Percentiles rank a stretch among this genome's conserved stretches.
Evolutionary conservation across 2,113 vertebrate genomes (phyloP).

Genomic region (Odocoileus hemionus): DNA sequence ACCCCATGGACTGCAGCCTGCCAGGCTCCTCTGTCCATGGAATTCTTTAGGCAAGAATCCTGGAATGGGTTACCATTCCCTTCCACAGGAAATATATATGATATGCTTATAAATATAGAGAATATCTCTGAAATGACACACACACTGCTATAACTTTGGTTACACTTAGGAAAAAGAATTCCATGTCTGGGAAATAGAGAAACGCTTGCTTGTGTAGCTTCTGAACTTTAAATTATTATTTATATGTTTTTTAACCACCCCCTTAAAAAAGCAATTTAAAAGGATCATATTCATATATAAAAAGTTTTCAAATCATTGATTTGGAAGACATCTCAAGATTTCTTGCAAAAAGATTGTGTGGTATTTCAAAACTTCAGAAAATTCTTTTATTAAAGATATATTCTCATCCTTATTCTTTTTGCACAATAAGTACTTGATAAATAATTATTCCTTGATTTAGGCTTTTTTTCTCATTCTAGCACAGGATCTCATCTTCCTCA

Average conservation of each 20-base stretch:
- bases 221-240: neutral
- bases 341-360: neutral
- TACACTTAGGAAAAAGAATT: neutral
- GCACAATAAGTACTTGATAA: neutral
- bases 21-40: neutral
- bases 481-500: neutral
- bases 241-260: neutral
- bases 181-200: neutral
- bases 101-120: neutral
- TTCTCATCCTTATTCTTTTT: neutral
- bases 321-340: neutral
- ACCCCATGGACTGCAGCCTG: neutral
- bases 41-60: neutral
- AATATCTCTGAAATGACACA: neutral
- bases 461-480: neutral
- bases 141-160: neutral
- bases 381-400: neutral
- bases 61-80: neutral
- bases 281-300: neutral
- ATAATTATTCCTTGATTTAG: neutral
- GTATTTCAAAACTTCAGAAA: neutral
- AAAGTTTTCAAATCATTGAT: neutral
- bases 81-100: neutral
- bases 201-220: neutral
- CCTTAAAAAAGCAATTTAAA: neutral